Conservation (phyloP, 2,113 vertebrate species). For the Mohoua ochrocephala region DNA sequence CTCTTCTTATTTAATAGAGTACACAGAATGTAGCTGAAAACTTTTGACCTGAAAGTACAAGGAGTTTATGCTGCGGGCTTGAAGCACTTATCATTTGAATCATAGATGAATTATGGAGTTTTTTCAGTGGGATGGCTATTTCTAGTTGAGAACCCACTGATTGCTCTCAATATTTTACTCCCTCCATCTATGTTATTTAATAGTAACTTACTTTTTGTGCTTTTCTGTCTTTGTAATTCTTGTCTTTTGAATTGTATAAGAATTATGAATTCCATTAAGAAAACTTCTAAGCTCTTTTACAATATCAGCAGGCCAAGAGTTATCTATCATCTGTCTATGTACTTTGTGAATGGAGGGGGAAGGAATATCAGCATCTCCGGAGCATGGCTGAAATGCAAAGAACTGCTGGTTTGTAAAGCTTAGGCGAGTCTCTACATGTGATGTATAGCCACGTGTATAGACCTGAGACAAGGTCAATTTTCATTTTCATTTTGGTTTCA, state of each 20-base stretch:
- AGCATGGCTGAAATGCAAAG: not conserved
- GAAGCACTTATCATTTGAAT: not conserved
- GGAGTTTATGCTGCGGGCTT: not conserved
- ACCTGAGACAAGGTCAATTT: not conserved
- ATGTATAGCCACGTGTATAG: not conserved
- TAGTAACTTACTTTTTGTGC: not conserved
- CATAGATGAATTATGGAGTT: not conserved
- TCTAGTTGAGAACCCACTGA: not conserved
- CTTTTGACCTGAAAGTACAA: not conserved
- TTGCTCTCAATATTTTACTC: not conserved
- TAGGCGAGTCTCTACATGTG: not conserved
- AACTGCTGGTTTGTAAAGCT: not conserved
- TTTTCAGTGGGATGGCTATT: not conserved
- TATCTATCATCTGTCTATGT: not conserved
- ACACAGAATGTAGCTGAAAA: not conserved
- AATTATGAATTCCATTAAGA: not conserved
- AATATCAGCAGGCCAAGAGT: not conserved
- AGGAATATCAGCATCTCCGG: not conserved
- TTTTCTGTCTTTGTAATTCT: not conserved
- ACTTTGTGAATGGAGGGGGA: not conserved
- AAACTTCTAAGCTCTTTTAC: not conserved
- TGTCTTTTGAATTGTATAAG: not conserved
- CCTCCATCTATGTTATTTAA: not conserved
- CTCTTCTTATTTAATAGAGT: not conserved
- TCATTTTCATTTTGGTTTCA: conserved; percentile 19